A percentile compares a stretch with the other conserved stretches of the same genome.
These are phyloP conservation scores for Aporophyla nigra DNA, from an alignment of 2,888 invertebrate genomes.

Conservation along the genomic window DNA sequence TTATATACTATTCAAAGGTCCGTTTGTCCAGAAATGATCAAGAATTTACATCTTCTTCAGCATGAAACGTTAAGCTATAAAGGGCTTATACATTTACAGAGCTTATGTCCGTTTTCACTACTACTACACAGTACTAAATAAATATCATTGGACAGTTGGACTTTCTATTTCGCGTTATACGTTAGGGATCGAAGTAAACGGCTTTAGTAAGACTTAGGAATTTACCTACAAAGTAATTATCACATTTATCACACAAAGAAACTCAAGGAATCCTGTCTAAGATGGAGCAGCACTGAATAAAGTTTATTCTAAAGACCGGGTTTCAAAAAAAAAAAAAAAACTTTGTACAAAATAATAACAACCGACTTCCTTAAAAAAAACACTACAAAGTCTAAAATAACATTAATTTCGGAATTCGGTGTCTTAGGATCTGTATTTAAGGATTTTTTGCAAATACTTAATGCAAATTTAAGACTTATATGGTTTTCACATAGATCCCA, in stretches of 20 bases:
- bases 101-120: not conserved
- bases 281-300: constrained; percentile 9
- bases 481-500: too few relatives aligned
- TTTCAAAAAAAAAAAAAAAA: too few relatives aligned
- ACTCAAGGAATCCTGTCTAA: not conserved
- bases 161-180: too few relatives aligned
- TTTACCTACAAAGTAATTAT: not conserved
- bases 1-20: not conserved
- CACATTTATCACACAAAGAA: constrained; percentile 6
- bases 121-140: not conserved
- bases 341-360: too few relatives aligned
- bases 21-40: not conserved
- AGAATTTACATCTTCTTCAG: constrained; percentile 7
- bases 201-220: not conserved
- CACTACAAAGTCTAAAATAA: too few relatives aligned
- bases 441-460: too few relatives aligned
- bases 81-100: not conserved
- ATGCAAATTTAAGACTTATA: too few relatives aligned
- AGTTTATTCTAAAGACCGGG: not conserved
- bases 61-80: constrained; percentile 1
- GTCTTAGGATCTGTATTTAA: too few relatives aligned
- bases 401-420: too few relatives aligned
- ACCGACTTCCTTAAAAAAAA: too few relatives aligned
- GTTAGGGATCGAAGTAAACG: constrained; percentile 4
- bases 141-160: not conserved